A percentile compares a stretch with the other conserved stretches of the same genome.
These are phyloP conservation scores for Tipula vernalis DNA, from an alignment of 2,888 invertebrate genomes.

Conservation along the genomic window DNA sequence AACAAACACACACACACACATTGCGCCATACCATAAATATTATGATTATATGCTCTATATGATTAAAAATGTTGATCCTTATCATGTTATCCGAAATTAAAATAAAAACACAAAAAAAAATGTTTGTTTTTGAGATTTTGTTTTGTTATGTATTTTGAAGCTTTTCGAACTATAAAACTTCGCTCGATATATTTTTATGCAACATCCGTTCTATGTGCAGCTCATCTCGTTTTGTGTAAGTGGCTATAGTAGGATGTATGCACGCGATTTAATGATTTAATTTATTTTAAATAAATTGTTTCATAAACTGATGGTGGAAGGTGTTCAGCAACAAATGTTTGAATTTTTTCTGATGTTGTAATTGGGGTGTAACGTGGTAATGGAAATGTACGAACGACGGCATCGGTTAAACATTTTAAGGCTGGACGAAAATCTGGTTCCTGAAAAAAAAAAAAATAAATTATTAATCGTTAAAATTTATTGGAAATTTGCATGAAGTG, in stretches of 20 bases:
- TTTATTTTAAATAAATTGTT: slow-evolving; percentile 44
- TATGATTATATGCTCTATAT: not conserved
- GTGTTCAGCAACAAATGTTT: slow-evolving; percentile 68
- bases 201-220: not conserved
- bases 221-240: not conserved
- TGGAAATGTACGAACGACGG: slow-evolving; percentile 70
- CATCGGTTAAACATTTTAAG: slow-evolving; percentile 61
- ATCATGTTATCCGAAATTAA: not conserved
- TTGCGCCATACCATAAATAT: not conserved
- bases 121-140: not conserved
- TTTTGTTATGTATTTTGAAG: not conserved
- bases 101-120: not conserved
- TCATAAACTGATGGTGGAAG: slow-evolving; percentile 71
- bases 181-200: not conserved
- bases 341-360: slow-evolving; percentile 62
- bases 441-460: slow-evolving; percentile 33
- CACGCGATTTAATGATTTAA: not conserved
- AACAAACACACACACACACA: not conserved
- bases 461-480: not conserved
- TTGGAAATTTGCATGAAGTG: no score
- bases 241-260: not conserved
- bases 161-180: not conserved
- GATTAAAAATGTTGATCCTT: not conserved
- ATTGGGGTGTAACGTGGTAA: slow-evolving; percentile 74
- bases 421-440: slow-evolving; percentile 66